Percentiles rank a stretch among this genome's conserved stretches.
Evolutionary conservation across 2,113 vertebrate species (phyloP).

Genomic region (Pandion haliaetus): DNA sequence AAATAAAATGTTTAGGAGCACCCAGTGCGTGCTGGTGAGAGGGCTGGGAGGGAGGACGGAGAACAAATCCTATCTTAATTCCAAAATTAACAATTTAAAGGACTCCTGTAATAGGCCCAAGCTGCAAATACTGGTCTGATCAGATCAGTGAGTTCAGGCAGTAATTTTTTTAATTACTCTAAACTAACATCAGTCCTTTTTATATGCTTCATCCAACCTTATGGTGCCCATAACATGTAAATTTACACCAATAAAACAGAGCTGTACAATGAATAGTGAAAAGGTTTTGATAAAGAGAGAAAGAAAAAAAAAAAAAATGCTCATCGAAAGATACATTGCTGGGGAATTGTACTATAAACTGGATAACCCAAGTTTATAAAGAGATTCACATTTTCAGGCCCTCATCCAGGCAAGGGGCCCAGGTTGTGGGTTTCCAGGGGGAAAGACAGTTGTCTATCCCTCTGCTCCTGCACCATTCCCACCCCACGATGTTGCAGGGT

Average conservation of each 20-base stretch:
- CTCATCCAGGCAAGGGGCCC: slow-evolving; percentile 53
- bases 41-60: background rate
- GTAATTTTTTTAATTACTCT: slow-evolving; percentile 38
- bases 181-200: slow-evolving; percentile 17
- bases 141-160: background rate
- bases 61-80: background rate
- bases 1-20: background rate
- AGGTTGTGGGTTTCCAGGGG: background rate
- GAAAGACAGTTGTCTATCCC: background rate
- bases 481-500: accelerated
- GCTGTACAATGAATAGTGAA: background rate
- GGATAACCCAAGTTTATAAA: slow-evolving; percentile 30
- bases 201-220: background rate
- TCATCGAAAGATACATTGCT: background rate
- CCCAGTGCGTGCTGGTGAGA: background rate
- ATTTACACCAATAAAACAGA: slow-evolving; percentile 3
- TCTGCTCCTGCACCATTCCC: background rate
- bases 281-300: background rate
- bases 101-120: background rate
- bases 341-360: slow-evolving; percentile 18
- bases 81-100: background rate
- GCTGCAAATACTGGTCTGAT: background rate
- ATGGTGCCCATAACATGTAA: background rate
- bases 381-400: slow-evolving; percentile 48
- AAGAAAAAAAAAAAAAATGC: background rate